These are phyloP conservation scores for Lasioglossum leucozonium DNA, from an alignment of 2,888 invertebrate genomes.

Conservation along the genomic window DNA sequence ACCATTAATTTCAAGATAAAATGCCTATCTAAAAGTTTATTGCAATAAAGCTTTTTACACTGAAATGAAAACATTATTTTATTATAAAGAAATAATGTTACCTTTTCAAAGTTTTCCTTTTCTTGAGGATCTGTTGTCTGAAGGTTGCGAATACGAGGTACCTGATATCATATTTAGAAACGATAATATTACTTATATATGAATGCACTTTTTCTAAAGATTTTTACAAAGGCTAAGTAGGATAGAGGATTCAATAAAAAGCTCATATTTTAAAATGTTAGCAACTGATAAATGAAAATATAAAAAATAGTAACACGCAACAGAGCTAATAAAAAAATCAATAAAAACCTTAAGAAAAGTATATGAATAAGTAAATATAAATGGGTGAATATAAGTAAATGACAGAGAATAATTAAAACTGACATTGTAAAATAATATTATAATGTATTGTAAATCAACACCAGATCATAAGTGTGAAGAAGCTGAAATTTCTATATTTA, in stretches of 20 bases:
- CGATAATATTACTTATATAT: slow-evolving; percentile 2
- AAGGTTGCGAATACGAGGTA: slow-evolving; percentile 84
- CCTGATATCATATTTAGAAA: slow-evolving; percentile 83
- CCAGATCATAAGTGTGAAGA: background rate
- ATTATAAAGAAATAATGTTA: slow-evolving; percentile 81
- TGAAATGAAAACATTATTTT: slow-evolving; percentile 36
- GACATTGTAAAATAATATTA: background rate
- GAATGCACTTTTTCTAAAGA: background rate
- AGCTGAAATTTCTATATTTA: background rate
- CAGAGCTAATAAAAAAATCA: background rate
- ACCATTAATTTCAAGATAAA: background rate
- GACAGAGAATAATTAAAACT: background rate
- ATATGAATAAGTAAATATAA: background rate
- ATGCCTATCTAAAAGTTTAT: slow-evolving; percentile 7
- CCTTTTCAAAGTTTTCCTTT: slow-evolving; percentile 88
- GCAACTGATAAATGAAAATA: background rate
- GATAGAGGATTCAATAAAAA: background rate
- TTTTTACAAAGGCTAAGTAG: background rate
- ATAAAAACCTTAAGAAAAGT: background rate
- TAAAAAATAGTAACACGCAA: background rate
- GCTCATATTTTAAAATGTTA: background rate
- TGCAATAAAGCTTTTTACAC: slow-evolving; percentile 27
- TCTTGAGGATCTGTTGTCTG: slow-evolving; percentile 87
- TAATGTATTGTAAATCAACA: slow-evolving; percentile 1
- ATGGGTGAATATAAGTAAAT: background rate